Conservation (phyloP, 1,140 invertebrate species). For the Limonius californicus region DNA sequence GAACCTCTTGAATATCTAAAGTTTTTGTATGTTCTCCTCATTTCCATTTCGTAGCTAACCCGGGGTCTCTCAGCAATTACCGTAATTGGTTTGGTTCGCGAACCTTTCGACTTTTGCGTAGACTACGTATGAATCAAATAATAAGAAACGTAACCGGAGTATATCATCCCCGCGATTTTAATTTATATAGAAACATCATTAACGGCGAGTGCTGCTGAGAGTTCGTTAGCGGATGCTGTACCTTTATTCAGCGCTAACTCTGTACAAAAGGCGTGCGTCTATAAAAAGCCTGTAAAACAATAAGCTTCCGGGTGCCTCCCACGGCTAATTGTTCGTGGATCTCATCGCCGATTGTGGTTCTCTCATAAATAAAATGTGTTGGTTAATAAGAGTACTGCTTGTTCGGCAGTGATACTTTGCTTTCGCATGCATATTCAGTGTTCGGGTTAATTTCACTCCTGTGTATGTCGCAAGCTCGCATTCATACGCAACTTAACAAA, state of each 20-base stretch:
- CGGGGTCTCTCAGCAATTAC: not conserved
- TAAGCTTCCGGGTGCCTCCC: constrained; percentile 1
- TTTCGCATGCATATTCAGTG: no score
- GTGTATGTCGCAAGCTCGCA: no score
- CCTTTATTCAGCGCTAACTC: not conserved
- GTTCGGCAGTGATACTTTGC: no score
- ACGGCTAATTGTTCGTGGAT: not conserved
- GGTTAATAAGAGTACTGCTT: constrained; percentile 2
- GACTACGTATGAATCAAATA: not conserved
- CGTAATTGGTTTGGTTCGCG: not conserved
- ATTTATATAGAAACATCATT: not conserved
- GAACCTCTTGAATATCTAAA: not conserved
- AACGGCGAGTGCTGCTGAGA: not conserved
- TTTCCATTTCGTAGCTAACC: not conserved
- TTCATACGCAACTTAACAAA: no score
- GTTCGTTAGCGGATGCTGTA: not conserved
- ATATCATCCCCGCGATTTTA: not conserved
- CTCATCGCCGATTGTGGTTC: not conserved
- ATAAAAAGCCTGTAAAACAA: constrained; percentile 2
- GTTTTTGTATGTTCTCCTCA: not conserved
- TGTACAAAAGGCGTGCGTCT: constrained; percentile 1
- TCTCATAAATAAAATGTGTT: not conserved
- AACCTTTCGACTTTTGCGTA: not conserved
- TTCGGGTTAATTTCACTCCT: no score
- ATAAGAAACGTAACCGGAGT: not conserved